Conservation (phyloP, 2,888 invertebrate genomes). For the Lagria hirta region DNA sequence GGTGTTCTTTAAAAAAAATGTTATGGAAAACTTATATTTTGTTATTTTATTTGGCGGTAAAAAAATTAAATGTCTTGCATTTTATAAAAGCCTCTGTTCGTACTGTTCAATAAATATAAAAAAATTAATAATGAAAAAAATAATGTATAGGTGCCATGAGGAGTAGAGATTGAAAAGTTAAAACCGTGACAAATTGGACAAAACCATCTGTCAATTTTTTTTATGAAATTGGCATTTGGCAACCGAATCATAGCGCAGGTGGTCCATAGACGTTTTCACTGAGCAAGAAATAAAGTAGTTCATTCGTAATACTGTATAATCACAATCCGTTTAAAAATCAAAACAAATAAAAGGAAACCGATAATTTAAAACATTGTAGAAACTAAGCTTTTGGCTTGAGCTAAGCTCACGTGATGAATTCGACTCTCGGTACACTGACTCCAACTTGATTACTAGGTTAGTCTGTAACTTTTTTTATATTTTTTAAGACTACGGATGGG, state of each 20-base stretch:
- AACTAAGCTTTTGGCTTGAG: conserved; percentile 15
- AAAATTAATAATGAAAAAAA: too few species aligned
- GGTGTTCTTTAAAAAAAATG: too few species aligned
- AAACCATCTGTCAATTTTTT: not conserved
- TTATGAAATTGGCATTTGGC: conserved; percentile 5
- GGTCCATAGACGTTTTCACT: conserved; percentile 13
- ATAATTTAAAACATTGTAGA: conserved; percentile 21
- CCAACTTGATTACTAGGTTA: conserved; percentile 16
- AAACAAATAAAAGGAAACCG: conserved; percentile 24
- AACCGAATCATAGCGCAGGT: conserved; percentile 11
- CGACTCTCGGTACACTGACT: conserved; percentile 14
- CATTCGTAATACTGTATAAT: conserved; percentile 19
- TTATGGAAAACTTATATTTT: too few species aligned
- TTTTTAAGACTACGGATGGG: conserved; percentile 12
- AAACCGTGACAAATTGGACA: conserved; percentile 8
- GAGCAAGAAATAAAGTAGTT: conserved; percentile 23
- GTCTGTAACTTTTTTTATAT: conserved; percentile 14
- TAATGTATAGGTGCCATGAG: conserved; percentile 1
- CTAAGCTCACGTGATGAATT: conserved; percentile 9
- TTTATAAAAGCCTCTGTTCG: too few species aligned
- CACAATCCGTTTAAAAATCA: conserved; percentile 17
- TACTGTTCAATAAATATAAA: too few species aligned
- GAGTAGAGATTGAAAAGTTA: not conserved
- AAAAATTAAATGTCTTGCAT: too few species aligned
- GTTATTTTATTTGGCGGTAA: too few species aligned